Percentiles rank a stretch among this genome's conserved stretches.
These are phyloP conservation scores for Spermophilus dauricus DNA, from an alignment of 2,113 vertebrate species.

Conservation along the genomic window DNA sequence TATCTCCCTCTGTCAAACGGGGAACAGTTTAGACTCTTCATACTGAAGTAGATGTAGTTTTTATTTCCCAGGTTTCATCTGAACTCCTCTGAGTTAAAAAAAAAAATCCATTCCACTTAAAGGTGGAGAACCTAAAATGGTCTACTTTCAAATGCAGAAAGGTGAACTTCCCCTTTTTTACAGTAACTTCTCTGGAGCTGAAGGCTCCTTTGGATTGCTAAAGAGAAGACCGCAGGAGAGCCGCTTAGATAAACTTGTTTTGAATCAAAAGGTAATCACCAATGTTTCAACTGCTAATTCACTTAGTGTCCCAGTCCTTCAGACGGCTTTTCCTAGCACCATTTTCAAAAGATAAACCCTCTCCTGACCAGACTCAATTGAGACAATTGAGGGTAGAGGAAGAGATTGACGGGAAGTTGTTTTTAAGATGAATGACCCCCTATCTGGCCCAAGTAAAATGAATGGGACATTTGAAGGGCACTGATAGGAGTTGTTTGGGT, in stretches of 20 bases:
- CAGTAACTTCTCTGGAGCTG: neutral
- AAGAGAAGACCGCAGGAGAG: neutral
- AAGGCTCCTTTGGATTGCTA: constrained; percentile 41
- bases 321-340: neutral
- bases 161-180: neutral
- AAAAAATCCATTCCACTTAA: neutral
- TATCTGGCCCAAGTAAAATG: neutral
- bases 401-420: neutral
- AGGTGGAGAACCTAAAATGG: constrained; percentile 61
- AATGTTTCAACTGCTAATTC: constrained; percentile 38
- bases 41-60: neutral
- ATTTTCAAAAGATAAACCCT: constrained; percentile 47
- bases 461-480: constrained; percentile 30
- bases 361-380: neutral
- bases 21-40: constrained; percentile 14
- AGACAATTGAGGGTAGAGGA: constrained; percentile 45
- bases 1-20: neutral
- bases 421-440: neutral
- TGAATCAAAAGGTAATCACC: constrained; percentile 50
- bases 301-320: constrained; percentile 58
- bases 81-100: neutral
- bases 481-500: neutral
- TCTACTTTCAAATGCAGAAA: neutral
- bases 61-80: neutral
- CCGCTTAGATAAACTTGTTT: constrained; percentile 45